Evolutionary conservation across 2,888 invertebrate species (phyloP).

Genomic region (Himalopsyche japonica): DNA sequence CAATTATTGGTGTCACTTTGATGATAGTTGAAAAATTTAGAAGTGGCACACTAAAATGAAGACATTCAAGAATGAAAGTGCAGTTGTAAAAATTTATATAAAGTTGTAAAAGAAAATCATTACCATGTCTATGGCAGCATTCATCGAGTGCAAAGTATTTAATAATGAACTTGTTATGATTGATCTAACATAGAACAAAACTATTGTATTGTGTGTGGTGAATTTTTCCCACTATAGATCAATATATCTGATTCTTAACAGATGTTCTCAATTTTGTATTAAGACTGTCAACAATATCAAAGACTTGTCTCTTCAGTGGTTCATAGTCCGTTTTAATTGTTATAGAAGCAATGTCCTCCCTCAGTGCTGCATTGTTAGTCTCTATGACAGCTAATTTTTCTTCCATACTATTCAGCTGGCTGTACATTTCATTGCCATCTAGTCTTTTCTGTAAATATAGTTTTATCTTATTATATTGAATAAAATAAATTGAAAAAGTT

Average conservation of each 20-base stretch:
- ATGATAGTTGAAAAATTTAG: too few species aligned
- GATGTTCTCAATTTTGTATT: constrained; percentile 57
- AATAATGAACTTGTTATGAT: background rate
- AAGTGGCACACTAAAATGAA: too few species aligned
- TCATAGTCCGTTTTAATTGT: constrained; percentile 70
- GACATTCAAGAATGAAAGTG: too few species aligned
- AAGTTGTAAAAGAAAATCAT: too few species aligned
- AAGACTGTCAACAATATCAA: constrained; percentile 59
- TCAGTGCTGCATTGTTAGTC: constrained; percentile 67
- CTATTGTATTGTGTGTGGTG: background rate
- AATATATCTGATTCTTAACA: constrained; percentile 27
- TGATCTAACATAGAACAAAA: background rate
- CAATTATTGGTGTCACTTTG: too few species aligned
- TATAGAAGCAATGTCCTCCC: constrained; percentile 69
- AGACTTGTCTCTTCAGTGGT: constrained; percentile 63
- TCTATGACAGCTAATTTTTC: constrained; percentile 70
- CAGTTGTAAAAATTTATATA: too few species aligned
- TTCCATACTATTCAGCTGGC: constrained; percentile 70
- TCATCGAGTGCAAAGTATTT: too few species aligned
- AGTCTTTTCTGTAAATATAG: constrained; percentile 58
- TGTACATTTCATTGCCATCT: constrained; percentile 72
- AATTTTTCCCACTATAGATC: background rate
- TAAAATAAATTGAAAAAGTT: background rate
- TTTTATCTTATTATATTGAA: constrained; percentile 8
- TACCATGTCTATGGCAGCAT: too few species aligned